A percentile compares a stretch with the other conserved stretches of the same genome.
Conservation (phyloP, 2,888 invertebrate genomes). For the Apodemia zela region DNA sequence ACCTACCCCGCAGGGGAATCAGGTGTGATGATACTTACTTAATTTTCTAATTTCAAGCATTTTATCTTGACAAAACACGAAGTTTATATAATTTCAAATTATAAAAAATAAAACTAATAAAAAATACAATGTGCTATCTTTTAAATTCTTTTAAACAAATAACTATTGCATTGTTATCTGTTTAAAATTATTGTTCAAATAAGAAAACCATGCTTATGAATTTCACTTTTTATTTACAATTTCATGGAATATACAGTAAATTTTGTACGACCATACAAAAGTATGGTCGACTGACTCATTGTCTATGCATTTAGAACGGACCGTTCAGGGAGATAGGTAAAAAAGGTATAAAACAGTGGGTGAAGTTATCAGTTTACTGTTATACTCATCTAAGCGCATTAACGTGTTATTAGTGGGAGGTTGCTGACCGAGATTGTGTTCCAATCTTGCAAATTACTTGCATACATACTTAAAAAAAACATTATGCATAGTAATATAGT, state of each 20-base stretch:
- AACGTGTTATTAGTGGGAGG: constrained; percentile 74
- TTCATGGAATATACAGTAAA: background rate
- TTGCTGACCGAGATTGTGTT: constrained; percentile 64
- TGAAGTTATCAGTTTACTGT: constrained; percentile 76
- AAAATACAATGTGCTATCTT: too few species aligned
- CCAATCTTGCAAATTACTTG: constrained; percentile 36
- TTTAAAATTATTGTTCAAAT: too few species aligned
- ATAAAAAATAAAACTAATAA: too few species aligned
- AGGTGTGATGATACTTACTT: too few species aligned
- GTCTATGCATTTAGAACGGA: constrained; percentile 71
- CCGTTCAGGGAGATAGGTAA: constrained; percentile 70
- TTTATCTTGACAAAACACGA: too few species aligned
- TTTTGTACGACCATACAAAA: constrained; percentile 15
- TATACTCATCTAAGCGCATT: constrained; percentile 62
- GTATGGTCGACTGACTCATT: constrained; percentile 72
- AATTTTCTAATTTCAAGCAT: too few species aligned
- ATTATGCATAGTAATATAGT: background rate
- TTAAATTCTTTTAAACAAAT: too few species aligned
- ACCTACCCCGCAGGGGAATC: too few species aligned
- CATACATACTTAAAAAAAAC: constrained; percentile 12
- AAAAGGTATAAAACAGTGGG: constrained; percentile 66
- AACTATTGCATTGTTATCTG: too few species aligned
- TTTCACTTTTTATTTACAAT: background rate
- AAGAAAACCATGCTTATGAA: too few species aligned
- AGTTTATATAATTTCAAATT: too few species aligned